Conservation (phyloP, 2,113 vertebrate genomes). For the Thunnus maccoyii region DNA sequence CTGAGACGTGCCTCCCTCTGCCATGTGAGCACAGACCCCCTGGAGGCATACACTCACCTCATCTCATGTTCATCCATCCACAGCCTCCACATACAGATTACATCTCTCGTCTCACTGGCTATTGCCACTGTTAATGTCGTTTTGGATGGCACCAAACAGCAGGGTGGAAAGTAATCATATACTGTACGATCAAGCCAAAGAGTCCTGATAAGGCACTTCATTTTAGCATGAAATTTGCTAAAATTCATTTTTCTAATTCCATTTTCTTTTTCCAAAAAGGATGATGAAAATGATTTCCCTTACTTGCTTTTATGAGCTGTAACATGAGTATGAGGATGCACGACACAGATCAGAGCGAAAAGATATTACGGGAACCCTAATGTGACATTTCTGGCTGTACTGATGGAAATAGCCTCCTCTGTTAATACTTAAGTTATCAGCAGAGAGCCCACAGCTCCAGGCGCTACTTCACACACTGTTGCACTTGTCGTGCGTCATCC, state of each 20-base stretch:
- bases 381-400: constrained; percentile 12
- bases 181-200: neutral
- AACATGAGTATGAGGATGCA: neutral
- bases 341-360: neutral
- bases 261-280: constrained; percentile 6
- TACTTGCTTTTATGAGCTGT: constrained; percentile 14
- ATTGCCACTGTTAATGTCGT: constrained; percentile 31
- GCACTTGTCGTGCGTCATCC: constrained; percentile 64
- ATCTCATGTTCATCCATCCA: constrained; percentile 70
- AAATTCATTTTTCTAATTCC: constrained; percentile 3
- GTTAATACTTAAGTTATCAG: constrained; percentile 45
- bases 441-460: constrained; percentile 39
- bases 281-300: neutral
- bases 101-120: constrained; percentile 42
- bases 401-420: constrained; percentile 42
- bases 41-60: constrained; percentile 61
- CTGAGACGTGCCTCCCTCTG: constrained; percentile 31
- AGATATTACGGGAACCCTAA: neutral
- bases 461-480: constrained; percentile 62
- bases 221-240: neutral
- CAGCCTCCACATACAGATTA: constrained; percentile 63
- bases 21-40: constrained; percentile 56
- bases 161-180: constrained; percentile 35
- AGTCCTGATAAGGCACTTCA: constrained; percentile 5
- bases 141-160: constrained; percentile 23